These are phyloP conservation scores for Limnothrissa miodon DNA, from an alignment of 2,113 vertebrate species.

Conservation along the genomic window DNA sequence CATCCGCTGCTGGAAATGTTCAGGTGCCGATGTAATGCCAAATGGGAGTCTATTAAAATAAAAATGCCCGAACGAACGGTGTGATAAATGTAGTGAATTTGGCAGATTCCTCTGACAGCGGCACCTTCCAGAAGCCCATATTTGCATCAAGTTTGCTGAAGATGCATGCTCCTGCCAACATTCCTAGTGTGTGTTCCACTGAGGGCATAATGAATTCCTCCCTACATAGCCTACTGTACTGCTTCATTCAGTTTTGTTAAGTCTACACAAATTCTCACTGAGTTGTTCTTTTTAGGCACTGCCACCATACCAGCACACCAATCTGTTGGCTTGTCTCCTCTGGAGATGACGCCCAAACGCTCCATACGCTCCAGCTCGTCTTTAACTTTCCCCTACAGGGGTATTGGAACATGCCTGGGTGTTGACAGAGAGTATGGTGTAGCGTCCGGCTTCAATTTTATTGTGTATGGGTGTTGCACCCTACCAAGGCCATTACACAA, in stretches of 20 bases:
- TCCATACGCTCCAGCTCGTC: constrained; percentile 38
- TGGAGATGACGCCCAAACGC: constrained; percentile 14
- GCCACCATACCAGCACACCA: constrained; percentile 36
- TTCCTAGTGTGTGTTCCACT: constrained; percentile 34
- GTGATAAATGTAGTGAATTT: constrained; percentile 38
- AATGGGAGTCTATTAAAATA: constrained; percentile 17
- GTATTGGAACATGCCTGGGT: constrained; percentile 18
- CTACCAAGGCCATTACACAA: constrained; percentile 22
- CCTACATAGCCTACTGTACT: too few relatives aligned
- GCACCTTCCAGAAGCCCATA: constrained; percentile 46
- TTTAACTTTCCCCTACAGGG: constrained; percentile 6
- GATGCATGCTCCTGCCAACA: neutral
- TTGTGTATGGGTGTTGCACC: constrained; percentile 22
- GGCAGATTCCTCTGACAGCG: constrained; percentile 16
- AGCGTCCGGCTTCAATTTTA: constrained; percentile 14
- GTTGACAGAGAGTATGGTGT: constrained; percentile 21
- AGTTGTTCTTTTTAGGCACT: constrained; percentile 19
- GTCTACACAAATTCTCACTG: constrained; percentile 34
- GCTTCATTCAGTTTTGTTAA: constrained; percentile 32
- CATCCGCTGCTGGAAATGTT: constrained; percentile 46
- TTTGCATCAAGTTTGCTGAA: constrained; percentile 47
- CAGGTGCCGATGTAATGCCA: constrained; percentile 8
- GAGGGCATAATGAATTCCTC: constrained; percentile 34
- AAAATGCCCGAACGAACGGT: constrained; percentile 31
- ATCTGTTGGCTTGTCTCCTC: constrained; percentile 25